Evolutionary conservation across 2,888 invertebrate genomes (phyloP).

Genomic region (Drosophila fungiperda): DNA sequence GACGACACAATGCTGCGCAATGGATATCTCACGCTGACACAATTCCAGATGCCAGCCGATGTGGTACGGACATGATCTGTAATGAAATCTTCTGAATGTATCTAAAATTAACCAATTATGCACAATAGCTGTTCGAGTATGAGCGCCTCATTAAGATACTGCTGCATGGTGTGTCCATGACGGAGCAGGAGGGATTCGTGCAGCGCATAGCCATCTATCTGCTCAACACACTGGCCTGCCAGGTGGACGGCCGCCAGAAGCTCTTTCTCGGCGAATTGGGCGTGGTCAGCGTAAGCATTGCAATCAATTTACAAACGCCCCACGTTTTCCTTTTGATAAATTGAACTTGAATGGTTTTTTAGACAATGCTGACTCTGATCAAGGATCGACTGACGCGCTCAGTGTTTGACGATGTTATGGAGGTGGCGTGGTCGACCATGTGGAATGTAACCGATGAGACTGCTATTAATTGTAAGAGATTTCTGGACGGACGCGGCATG

Average conservation of each 20-base stretch:
- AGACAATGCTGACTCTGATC: conserved; percentile 96
- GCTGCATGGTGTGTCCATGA: conserved; percentile 92
- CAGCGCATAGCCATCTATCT: conserved; percentile 97
- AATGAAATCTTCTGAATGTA: background rate
- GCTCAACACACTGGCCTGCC: conserved; percentile 97
- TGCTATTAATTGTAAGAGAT: conserved; percentile 95
- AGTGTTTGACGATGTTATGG: conserved; percentile 97
- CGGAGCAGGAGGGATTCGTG: conserved; percentile 95
- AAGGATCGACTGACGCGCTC: conserved; percentile 90
- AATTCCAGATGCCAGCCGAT: conserved; percentile 97
- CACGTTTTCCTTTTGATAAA: background rate
- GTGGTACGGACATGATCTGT: conserved; percentile 87
- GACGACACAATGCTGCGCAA: conserved; percentile 98
- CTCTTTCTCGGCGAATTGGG: conserved; percentile 95
- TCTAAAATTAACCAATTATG: background rate
- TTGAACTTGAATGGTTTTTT: conserved; percentile 72
- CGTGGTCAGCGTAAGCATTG: conserved; percentile 90
- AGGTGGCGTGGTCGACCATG: conserved; percentile 99
- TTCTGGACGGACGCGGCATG: conserved; percentile 95
- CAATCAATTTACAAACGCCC: background rate
- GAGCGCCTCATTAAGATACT: conserved; percentile 93
- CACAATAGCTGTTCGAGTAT: conserved; percentile 93
- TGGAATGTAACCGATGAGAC: conserved; percentile 99
- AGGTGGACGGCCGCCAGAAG: conserved; percentile 97
- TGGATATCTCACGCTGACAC: conserved; percentile 96